phyloP scores from a whole-genome alignment of 2,113 vertebrate genomes.

The Protomyctophum bolini region DNA sequence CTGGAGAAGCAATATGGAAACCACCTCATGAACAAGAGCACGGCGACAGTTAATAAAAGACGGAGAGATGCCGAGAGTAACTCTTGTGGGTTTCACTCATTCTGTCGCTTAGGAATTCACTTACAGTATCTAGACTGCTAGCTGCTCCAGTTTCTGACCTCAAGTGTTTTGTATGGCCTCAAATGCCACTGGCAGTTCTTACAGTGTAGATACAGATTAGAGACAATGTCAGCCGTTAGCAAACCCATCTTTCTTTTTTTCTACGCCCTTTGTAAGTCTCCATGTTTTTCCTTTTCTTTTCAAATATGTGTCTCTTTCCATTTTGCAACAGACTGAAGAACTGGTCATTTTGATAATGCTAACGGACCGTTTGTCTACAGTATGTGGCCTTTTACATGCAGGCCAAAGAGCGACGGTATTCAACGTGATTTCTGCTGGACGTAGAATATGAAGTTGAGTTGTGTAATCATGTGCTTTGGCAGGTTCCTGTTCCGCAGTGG shows the following conservation, averaged over 20 bases:
- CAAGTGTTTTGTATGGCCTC: constrained; percentile 24
- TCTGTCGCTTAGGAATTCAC: not conserved
- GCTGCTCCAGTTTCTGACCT: constrained; percentile 20
- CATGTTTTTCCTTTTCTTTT: not conserved
- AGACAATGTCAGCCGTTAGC: constrained; percentile 33
- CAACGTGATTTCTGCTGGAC: not conserved
- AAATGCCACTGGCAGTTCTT: constrained; percentile 24
- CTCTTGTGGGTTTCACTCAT: not conserved
- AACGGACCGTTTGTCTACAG: no score
- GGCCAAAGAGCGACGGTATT: constrained; percentile 9
- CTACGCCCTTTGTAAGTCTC: not conserved
- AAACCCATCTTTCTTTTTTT: not conserved
- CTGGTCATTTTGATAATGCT: no score
- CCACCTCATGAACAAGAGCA: not conserved
- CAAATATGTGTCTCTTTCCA: not conserved
- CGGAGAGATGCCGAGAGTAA: not conserved
- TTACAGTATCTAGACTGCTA: not conserved
- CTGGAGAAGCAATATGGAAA: not conserved
- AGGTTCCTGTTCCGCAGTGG: constrained; percentile 97
- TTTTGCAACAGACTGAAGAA: no score
- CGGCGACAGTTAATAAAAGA: not conserved
- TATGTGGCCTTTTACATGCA: not conserved
- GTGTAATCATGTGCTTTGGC: constrained; percentile 45
- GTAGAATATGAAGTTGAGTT: constrained; percentile 23
- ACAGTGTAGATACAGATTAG: constrained; percentile 12